Evolutionary conservation across 2,888 invertebrate species (phyloP).

Genomic region (Helicoverpa assulta): DNA sequence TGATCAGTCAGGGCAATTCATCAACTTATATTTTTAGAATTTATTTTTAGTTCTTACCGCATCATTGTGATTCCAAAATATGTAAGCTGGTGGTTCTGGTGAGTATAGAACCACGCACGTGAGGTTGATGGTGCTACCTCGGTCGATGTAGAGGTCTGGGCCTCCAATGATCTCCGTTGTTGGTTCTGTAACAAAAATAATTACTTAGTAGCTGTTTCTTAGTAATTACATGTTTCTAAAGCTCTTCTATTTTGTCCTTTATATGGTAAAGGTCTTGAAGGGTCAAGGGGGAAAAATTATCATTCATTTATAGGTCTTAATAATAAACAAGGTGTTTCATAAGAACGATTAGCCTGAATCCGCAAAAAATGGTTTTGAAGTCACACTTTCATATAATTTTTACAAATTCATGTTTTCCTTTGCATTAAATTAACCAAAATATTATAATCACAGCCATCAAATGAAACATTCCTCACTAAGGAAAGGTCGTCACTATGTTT

Average conservation of each 20-base stretch:
- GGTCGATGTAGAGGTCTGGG: constrained; percentile 97
- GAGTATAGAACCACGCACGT: constrained; percentile 97
- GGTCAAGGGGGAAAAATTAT: too few species aligned
- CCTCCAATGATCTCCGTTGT: constrained; percentile 97
- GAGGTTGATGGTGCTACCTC: constrained; percentile 97
- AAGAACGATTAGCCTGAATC: too few species aligned
- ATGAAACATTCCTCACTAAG: constrained; percentile 41
- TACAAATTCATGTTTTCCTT: too few species aligned
- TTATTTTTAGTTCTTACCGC: constrained; percentile 91
- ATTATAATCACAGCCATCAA: not conserved
- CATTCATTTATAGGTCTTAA: too few species aligned
- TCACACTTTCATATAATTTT: too few species aligned
- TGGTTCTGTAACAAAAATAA: constrained; percentile 93
- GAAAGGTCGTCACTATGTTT: constrained; percentile 59
- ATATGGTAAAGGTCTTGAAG: not conserved
- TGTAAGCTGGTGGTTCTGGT: constrained; percentile 97
- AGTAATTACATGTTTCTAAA: not conserved
- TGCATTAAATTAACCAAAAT: too few species aligned
- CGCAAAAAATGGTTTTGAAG: too few species aligned
- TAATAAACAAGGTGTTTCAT: too few species aligned
- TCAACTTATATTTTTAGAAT: not conserved
- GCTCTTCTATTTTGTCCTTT: not conserved
- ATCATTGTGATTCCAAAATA: constrained; percentile 98
- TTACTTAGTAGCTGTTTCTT: not conserved
- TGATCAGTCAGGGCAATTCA: not conserved